Conservation (phyloP, 2,113 vertebrate species). For the Phoxinus phoxinus region DNA sequence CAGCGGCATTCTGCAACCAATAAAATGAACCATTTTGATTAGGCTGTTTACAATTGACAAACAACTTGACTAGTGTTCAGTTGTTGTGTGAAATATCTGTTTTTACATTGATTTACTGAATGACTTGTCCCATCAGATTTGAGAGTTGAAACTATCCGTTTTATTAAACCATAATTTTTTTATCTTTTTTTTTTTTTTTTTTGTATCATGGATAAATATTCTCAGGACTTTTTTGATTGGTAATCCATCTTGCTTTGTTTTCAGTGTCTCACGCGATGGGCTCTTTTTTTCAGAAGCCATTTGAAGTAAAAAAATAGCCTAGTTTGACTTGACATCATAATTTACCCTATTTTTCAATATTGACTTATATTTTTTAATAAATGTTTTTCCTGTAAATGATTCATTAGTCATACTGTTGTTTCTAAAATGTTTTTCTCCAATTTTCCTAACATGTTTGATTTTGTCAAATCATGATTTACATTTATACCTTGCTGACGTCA, state of each 20-base stretch:
- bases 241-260: too few relatives aligned
- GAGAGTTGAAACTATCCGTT: too few relatives aligned
- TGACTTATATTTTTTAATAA: not conserved
- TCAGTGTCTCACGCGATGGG: too few relatives aligned
- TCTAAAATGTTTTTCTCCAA: not conserved
- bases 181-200: too few relatives aligned
- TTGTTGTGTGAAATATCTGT: not conserved
- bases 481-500: not conserved
- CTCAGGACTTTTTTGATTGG: too few relatives aligned
- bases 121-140: too few relatives aligned
- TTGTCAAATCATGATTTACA: not conserved
- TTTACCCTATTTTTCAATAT: not conserved
- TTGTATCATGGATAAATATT: too few relatives aligned
- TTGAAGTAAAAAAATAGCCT: not conserved
- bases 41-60: not conserved
- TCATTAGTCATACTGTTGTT: not conserved
- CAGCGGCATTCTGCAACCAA: not conserved
- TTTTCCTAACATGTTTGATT: not conserved
- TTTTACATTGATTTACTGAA: not conserved
- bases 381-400: not conserved
- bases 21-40: not conserved
- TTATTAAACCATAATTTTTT: too few relatives aligned
- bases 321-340: not conserved
- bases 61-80: not conserved
- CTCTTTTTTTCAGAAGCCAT: not conserved